Evolutionary conservation across 1,140 invertebrate species (phyloP).

Genomic region (Cyclargus thomasi): DNA sequence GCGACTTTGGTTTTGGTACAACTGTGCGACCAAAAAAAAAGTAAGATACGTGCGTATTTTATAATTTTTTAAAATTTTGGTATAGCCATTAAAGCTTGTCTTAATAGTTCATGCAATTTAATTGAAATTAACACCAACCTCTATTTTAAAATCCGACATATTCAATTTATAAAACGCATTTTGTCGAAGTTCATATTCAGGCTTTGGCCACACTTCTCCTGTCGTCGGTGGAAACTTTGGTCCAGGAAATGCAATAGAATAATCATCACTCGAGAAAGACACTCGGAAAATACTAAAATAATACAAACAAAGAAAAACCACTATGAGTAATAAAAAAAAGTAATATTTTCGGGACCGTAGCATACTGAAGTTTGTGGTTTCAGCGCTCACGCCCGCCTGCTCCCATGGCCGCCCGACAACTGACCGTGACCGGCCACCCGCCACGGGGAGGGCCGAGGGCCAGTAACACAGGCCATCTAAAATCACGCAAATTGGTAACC

Average conservation of each 20-base stretch:
- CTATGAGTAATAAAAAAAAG: not conserved
- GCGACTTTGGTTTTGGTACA: no score
- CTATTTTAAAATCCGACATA: conserved; percentile 11
- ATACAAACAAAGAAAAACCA: not conserved
- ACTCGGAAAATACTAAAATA: conserved; percentile 4
- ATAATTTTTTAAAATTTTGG: no score
- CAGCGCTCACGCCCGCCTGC: not conserved
- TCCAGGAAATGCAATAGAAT: conserved; percentile 26
- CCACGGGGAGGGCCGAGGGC: no score
- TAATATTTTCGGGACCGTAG: not conserved
- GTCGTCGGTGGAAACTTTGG: conserved; percentile 48
- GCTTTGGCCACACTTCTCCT: conserved; percentile 72
- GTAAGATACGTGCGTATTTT: no score
- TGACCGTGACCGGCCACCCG: no score
- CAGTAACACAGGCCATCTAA: no score
- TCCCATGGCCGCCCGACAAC: not conserved
- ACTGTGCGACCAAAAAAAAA: no score
- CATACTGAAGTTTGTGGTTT: not conserved
- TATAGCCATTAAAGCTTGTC: no score
- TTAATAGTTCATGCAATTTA: no score
- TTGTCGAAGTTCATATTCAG: conserved; percentile 44
- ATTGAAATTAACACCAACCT: conserved; percentile 3
- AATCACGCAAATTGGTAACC: no score
- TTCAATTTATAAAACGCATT: conserved; percentile 40
- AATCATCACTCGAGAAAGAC: not conserved